phyloP scores from a whole-genome alignment of 2,888 invertebrate genomes.

The Odontocerum albicorne region DNA sequence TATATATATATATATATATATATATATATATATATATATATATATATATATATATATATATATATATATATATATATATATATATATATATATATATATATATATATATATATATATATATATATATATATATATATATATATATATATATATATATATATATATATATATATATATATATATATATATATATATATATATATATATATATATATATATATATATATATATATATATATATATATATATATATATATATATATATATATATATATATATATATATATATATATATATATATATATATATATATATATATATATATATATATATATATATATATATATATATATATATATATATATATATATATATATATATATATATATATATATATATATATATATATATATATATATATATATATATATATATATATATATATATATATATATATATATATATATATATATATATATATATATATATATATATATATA shows the following conservation, averaged over 20 bases:
- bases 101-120: neutral
- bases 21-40: constrained; percentile 8
- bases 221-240: neutral
- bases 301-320: neutral
- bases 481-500: neutral
- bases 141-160: neutral
- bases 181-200: neutral
- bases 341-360: neutral
- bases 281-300: neutral
- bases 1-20: constrained; percentile 10
- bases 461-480: neutral
- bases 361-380: neutral
- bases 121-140: neutral
- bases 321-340: neutral
- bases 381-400: neutral
- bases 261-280: neutral
- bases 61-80: constrained; percentile 15
- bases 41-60: constrained; percentile 6
- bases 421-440: neutral
- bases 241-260: neutral
- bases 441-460: neutral
- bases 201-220: neutral
- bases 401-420: neutral
- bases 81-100: constrained; percentile 10
- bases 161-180: neutral